Evolutionary conservation across 2,888 invertebrate genomes (phyloP).

Genomic region (Apamea monoglypha): DNA sequence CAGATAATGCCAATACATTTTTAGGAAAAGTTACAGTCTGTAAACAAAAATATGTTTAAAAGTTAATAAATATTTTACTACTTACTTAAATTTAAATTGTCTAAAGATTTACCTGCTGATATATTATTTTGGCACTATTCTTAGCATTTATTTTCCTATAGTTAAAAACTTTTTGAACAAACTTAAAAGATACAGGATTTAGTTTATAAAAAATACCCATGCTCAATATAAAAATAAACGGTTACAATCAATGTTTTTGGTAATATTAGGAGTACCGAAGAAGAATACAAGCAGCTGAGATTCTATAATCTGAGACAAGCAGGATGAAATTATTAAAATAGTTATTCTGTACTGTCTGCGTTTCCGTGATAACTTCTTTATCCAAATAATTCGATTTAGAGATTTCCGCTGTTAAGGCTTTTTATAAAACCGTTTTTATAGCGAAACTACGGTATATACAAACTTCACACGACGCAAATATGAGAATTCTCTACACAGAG

Average conservation of each 20-base stretch:
- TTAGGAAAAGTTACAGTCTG: slow-evolving; percentile 53
- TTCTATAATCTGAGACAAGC: no score
- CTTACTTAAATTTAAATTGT: no score
- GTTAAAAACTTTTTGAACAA: slow-evolving; percentile 42
- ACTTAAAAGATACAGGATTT: slow-evolving; percentile 53
- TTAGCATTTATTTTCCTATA: slow-evolving; percentile 28
- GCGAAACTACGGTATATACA: background rate
- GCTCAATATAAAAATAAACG: slow-evolving; percentile 10
- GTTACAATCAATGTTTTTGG: background rate
- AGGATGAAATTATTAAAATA: background rate
- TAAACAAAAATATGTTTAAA: slow-evolving; percentile 4
- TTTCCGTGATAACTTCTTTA: background rate
- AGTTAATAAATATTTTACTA: background rate
- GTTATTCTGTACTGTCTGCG: slow-evolving; percentile 1
- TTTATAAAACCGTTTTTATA: background rate
- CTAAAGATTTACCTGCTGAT: slow-evolving; percentile 36
- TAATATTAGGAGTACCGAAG: background rate
- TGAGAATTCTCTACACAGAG: no score
- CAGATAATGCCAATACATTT: slow-evolving; percentile 55
- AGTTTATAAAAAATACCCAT: slow-evolving; percentile 46
- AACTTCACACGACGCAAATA: background rate
- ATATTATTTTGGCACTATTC: slow-evolving; percentile 19
- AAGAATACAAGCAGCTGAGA: no score
- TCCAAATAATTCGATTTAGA: background rate
- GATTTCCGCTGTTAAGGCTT: background rate